Percentiles rank a stretch among this genome's conserved stretches.
Conservation (phyloP, 2,797 vertebrate species). For the Anguilla anguilla region DNA sequence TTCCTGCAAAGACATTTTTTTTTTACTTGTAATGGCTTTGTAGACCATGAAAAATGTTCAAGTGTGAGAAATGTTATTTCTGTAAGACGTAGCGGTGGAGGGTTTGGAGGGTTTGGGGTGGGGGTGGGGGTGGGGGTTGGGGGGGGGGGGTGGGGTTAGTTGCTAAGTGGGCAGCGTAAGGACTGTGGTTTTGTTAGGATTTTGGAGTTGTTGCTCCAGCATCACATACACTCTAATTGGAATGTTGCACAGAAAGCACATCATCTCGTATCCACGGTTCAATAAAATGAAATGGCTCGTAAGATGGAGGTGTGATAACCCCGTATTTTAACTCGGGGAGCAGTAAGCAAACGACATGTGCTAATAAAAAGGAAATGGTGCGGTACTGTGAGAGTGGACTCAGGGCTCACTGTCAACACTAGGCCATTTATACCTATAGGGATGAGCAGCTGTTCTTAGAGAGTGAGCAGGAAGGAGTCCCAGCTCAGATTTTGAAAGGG, state of each 20-base stretch:
- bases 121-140: conserved; percentile 57
- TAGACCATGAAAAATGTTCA: conserved; percentile 76
- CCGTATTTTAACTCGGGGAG: not conserved
- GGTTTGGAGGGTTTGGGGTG: too few species aligned
- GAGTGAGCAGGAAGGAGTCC: too few species aligned
- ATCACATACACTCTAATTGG: not conserved
- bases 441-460: not conserved
- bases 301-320: not conserved
- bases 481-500: not conserved
- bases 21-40: conserved; percentile 74
- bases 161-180: not conserved
- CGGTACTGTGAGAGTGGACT: not conserved
- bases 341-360: not conserved
- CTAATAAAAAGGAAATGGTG: too few species aligned
- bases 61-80: conserved; percentile 76
- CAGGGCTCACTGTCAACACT: not conserved
- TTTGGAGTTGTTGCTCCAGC: not conserved
- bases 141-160: conserved; percentile 66
- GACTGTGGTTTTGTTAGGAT: not conserved
- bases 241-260: not conserved
- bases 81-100: conserved; percentile 49
- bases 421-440: not conserved
- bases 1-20: conserved; percentile 45
- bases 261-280: not conserved
- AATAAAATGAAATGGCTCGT: too few species aligned